Percentiles rank a stretch among this genome's conserved stretches.
Evolutionary conservation across 2,797 vertebrate species (phyloP).

Genomic region (Rhyacichthys aspro): DNA sequence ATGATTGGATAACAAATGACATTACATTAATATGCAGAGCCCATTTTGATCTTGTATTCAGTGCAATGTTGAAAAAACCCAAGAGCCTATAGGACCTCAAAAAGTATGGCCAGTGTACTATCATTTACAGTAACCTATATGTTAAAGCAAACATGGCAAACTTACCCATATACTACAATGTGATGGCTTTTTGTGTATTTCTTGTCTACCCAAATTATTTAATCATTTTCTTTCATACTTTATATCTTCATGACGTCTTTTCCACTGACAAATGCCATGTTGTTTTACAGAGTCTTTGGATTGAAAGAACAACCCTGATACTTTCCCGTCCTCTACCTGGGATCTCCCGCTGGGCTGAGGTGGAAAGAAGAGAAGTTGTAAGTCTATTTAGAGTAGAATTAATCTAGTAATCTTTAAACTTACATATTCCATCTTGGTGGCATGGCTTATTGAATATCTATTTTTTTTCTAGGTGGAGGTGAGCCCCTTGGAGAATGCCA

Average conservation of each 20-base stretch:
- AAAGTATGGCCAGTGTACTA: conserved; percentile 30
- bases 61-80: neutral
- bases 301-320: conserved; percentile 96
- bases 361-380: conserved; percentile 97
- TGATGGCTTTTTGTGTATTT: neutral
- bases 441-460: neutral
- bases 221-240: neutral
- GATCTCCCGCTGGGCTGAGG: conserved; percentile 98
- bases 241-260: too few relatives aligned
- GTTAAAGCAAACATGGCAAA: conserved; percentile 21
- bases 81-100: conserved; percentile 10
- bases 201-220: too few relatives aligned
- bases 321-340: conserved; percentile 95
- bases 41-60: neutral
- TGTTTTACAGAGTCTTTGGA: conserved; percentile 86
- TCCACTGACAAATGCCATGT: neutral
- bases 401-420: neutral
- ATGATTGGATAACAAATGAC: conserved; percentile 9
- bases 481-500: conserved; percentile 97
- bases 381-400: conserved; percentile 9
- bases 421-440: neutral
- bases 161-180: neutral
- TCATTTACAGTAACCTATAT: conserved; percentile 55
- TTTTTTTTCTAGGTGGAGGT: conserved; percentile 88
- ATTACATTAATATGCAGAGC: neutral